A percentile compares a stretch with the other conserved stretches of the same genome.
phyloP scores from a whole-genome alignment of 2,797 vertebrate species.

The Poecilia velifera region DNA sequence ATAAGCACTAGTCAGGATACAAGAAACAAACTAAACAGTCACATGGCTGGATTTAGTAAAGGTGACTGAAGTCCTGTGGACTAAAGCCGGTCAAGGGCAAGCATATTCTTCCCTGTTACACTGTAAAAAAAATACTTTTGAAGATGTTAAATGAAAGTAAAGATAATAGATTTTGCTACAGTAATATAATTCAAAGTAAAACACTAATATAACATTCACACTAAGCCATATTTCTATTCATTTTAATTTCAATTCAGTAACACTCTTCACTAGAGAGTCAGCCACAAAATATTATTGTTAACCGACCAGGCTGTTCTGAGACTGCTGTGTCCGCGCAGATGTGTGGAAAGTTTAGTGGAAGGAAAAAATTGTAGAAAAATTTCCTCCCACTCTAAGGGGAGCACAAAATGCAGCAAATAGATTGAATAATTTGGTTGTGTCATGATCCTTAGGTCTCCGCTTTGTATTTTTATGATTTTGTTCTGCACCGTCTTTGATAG shows the following conservation, averaged over 20 bases:
- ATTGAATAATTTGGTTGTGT: background rate
- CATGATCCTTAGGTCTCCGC: background rate
- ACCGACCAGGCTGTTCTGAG: background rate
- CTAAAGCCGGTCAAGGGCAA: background rate
- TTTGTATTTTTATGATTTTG: background rate
- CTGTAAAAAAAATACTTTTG: background rate
- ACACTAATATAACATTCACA: background rate
- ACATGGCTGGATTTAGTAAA: background rate
- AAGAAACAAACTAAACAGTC: background rate
- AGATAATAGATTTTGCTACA: background rate
- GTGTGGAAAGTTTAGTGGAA: background rate
- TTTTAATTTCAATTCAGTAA: background rate
- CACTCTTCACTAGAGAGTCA: background rate
- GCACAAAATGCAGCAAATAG: background rate
- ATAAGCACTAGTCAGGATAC: background rate
- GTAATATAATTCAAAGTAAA: background rate
- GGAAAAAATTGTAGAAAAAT: background rate
- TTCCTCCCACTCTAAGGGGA: background rate
- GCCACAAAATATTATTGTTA: background rate
- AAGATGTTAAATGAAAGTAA: background rate
- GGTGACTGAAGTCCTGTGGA: background rate
- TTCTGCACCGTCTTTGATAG: background rate
- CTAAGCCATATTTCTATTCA: background rate
- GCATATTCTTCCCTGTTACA: background rate
- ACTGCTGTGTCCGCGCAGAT: background rate